A percentile compares a stretch with the other conserved stretches of the same genome.
phyloP scores from a whole-genome alignment of 2,113 vertebrate species.

The Lepidothrix coronata region DNA sequence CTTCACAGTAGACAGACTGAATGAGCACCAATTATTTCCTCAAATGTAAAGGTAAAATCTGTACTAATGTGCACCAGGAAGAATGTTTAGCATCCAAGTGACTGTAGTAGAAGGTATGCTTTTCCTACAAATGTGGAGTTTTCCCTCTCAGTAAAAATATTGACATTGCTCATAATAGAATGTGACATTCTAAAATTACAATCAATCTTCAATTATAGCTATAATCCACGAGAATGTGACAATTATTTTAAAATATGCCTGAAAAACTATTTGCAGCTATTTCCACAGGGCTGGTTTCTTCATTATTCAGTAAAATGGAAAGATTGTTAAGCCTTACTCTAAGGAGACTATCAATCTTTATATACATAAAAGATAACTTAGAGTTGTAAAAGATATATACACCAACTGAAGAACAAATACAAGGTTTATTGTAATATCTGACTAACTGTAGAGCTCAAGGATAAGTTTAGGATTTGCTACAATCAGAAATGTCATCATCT shows the following conservation, averaged over 20 bases:
- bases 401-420: not conserved
- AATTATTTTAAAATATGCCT: not conserved
- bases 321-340: not conserved
- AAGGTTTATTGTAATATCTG: not conserved
- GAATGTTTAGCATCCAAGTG: not conserved
- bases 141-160: not conserved
- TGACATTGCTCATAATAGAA: not conserved
- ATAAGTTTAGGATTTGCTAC: not conserved
- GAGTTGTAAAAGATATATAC: not conserved
- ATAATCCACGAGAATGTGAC: not conserved
- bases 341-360: not conserved
- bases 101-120: not conserved
- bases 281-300: not conserved
- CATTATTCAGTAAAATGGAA: not conserved
- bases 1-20: not conserved
- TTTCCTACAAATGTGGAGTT: not conserved
- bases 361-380: not conserved
- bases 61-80: not conserved
- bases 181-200: not conserved
- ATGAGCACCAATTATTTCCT: not conserved
- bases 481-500: not conserved
- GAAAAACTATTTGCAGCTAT: not conserved
- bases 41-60: not conserved
- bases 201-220: not conserved
- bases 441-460: not conserved